phyloP scores from a whole-genome alignment of 2,113 vertebrate genomes.

The Hippoglossus stenolepis region DNA sequence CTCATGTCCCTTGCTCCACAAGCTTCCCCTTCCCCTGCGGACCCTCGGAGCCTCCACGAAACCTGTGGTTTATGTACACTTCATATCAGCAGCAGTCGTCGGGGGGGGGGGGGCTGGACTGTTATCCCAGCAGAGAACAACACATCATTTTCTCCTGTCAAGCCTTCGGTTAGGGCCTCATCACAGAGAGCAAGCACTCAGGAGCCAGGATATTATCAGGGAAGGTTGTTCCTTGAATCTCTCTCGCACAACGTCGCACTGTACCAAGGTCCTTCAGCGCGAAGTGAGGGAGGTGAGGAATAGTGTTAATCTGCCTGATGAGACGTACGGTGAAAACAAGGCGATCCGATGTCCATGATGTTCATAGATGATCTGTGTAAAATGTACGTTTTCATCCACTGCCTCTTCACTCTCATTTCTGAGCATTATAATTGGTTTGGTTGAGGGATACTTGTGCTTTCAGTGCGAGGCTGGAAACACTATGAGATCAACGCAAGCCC shows the following conservation, averaged over 20 bases:
- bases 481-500: slow-evolving; percentile 37
- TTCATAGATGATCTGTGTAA: background rate
- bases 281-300: slow-evolving; percentile 13
- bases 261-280: slow-evolving; percentile 48
- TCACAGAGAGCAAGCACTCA: slow-evolving; percentile 75
- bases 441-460: slow-evolving; percentile 13
- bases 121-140: slow-evolving; percentile 76
- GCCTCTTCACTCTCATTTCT: background rate
- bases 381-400: background rate
- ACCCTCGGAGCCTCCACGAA: slow-evolving; percentile 56
- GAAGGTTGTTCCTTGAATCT: slow-evolving; percentile 72
- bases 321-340: slow-evolving; percentile 46
- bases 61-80: slow-evolving; percentile 74
- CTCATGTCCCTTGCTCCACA: slow-evolving; percentile 56
- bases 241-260: slow-evolving; percentile 60
- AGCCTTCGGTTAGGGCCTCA: slow-evolving; percentile 74
- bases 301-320: slow-evolving; percentile 48
- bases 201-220: slow-evolving; percentile 77
- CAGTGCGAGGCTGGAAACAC: background rate
- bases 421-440: background rate
- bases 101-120: slow-evolving; percentile 50
- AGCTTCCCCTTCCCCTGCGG: slow-evolving; percentile 45
- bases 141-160: slow-evolving; percentile 81
- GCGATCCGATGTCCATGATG: slow-evolving; percentile 24
- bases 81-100: slow-evolving; percentile 68